A percentile compares a stretch with the other conserved stretches of the same genome.
Conservation (phyloP, 2,888 invertebrate species). For the Cheilosia soror region DNA sequence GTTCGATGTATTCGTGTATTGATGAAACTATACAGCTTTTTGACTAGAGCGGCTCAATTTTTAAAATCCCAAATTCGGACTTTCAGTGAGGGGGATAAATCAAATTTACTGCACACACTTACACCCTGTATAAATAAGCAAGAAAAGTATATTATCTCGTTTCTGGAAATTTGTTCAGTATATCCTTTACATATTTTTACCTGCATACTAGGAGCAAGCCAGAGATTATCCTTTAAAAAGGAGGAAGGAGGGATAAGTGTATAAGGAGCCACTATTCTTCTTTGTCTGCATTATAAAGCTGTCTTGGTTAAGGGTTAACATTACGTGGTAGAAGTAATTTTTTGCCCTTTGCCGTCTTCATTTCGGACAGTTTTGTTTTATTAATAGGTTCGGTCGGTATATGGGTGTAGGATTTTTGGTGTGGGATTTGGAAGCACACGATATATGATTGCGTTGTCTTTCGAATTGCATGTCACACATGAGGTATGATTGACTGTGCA, state of each 20-base stretch:
- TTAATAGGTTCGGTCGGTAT: slow-evolving; percentile 6
- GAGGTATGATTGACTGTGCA: neutral
- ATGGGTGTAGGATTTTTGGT: neutral
- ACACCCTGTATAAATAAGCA: neutral
- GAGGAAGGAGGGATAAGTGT: neutral
- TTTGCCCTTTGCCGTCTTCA: slow-evolving; percentile 30
- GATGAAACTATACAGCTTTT: no score
- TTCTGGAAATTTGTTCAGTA: slow-evolving; percentile 44
- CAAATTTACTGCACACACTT: no score
- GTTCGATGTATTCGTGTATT: no score
- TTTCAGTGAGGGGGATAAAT: no score
- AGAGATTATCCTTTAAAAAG: slow-evolving; percentile 42
- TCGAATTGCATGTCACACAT: neutral
- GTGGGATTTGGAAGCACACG: neutral
- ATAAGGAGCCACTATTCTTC: slow-evolving; percentile 1
- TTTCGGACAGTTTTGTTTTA: slow-evolving; percentile 48
- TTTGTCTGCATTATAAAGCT: neutral
- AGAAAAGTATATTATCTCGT: slow-evolving; percentile 38
- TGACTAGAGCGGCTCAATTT: no score
- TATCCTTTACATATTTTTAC: slow-evolving; percentile 27
- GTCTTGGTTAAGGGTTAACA: slow-evolving; percentile 16
- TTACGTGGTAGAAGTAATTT: slow-evolving; percentile 17
- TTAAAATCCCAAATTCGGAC: no score
- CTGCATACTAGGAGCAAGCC: slow-evolving; percentile 24
- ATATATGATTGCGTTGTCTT: slow-evolving; percentile 2